A percentile compares a stretch with the other conserved stretches of the same genome.
Evolutionary conservation across 2,888 invertebrate species (phyloP).

Genomic region (Nezara viridula): DNA sequence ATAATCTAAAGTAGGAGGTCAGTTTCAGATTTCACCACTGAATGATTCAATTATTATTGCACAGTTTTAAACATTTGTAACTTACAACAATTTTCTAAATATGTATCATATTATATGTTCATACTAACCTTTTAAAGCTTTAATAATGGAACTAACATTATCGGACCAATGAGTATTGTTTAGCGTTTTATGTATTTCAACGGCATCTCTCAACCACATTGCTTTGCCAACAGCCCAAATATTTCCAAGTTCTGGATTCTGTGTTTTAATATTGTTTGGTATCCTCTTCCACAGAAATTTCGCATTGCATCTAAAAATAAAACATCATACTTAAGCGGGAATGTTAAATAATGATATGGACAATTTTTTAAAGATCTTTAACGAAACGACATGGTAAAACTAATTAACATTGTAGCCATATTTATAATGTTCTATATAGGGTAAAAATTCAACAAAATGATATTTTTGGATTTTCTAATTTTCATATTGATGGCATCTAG

Average conservation of each 20-base stretch:
- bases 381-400: neutral
- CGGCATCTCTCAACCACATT: constrained; percentile 88
- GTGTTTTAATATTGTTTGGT: constrained; percentile 79
- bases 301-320: constrained; percentile 82
- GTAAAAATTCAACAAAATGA: no score
- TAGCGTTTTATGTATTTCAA: constrained; percentile 83
- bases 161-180: constrained; percentile 85
- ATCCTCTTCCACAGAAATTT: constrained; percentile 95
- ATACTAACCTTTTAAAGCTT: constrained; percentile 81
- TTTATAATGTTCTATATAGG: no score
- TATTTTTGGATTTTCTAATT: no score
- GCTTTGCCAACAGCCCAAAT: constrained; percentile 89
- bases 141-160: constrained; percentile 83
- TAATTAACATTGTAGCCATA: neutral
- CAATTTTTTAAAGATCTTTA: neutral
- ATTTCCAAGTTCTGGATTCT: constrained; percentile 80
- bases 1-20: no score
- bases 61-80: no score
- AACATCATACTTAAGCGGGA: neutral
- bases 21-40: no score
- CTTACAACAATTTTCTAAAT: no score
- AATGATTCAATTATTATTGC: no score
- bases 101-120: no score
- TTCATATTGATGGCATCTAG: no score
- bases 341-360: neutral